Percentiles rank a stretch among this genome's conserved stretches.
phyloP scores from a whole-genome alignment of 1,140 invertebrate genomes.

The Laupala kohalensis region DNA sequence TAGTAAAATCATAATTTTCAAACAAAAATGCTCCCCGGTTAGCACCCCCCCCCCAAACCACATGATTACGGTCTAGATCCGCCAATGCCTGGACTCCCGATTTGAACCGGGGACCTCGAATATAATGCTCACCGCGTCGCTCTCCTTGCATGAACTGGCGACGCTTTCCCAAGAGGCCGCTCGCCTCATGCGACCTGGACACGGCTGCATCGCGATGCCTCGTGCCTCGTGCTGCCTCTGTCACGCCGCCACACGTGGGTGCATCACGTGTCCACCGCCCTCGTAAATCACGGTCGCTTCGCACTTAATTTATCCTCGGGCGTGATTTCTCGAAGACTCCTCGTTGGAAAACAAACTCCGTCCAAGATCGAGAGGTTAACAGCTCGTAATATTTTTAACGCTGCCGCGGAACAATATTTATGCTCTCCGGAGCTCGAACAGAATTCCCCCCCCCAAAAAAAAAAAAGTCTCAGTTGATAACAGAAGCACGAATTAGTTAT shows the following conservation, averaged over 20 bases:
- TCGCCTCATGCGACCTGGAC: not conserved
- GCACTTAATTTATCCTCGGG: not conserved
- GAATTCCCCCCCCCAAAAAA: too few relatives aligned
- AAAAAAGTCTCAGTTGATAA: too few relatives aligned
- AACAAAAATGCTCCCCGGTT: too few relatives aligned
- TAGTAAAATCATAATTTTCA: too few relatives aligned
- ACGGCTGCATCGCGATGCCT: not conserved
- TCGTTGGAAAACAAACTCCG: not conserved
- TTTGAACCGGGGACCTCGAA: too few relatives aligned
- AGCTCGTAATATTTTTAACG: not conserved
- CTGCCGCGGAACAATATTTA: not conserved
- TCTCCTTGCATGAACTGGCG: slow-evolving; percentile 17
- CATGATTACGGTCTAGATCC: too few relatives aligned
- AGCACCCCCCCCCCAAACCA: too few relatives aligned
- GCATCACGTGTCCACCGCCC: not conserved
- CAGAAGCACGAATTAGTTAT: too few relatives aligned
- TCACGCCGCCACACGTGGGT: not conserved
- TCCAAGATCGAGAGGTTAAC: not conserved
- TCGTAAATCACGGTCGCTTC: not conserved
- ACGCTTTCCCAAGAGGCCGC: slow-evolving; percentile 14
- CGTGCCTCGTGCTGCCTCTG: not conserved
- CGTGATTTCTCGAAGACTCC: not conserved
- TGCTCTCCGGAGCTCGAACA: too few relatives aligned
- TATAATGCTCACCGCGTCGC: slow-evolving; percentile 16
- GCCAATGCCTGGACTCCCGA: too few relatives aligned